These are phyloP conservation scores for Encarsia formosa DNA, from an alignment of 2,888 invertebrate genomes.

Conservation along the genomic window DNA sequence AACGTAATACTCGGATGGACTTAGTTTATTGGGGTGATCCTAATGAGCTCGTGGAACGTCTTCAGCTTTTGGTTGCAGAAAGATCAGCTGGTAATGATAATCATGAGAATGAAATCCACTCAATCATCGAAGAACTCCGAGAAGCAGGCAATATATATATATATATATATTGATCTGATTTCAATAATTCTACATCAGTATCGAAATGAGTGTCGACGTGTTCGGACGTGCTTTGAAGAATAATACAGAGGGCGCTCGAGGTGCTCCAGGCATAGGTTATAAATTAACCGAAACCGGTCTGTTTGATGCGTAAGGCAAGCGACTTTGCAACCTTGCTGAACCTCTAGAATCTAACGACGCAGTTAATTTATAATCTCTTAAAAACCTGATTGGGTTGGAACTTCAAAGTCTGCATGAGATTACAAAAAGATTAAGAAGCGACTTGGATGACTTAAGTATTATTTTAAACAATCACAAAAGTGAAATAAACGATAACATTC, in stretches of 20 bases:
- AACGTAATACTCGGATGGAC: too few relatives aligned
- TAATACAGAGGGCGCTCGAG: not conserved
- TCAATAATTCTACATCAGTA: not conserved
- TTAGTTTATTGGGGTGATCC: not conserved
- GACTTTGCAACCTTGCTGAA: too few relatives aligned
- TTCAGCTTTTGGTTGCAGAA: not conserved
- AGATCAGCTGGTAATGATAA: not conserved
- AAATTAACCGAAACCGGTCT: conserved; percentile 9
- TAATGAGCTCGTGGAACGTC: not conserved
- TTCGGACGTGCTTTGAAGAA: too few relatives aligned
- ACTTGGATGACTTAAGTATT: too few relatives aligned
- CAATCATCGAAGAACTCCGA: not conserved
- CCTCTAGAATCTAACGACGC: too few relatives aligned
- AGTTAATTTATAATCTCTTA: too few relatives aligned
- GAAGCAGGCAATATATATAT: not conserved
- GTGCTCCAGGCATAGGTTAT: not conserved
- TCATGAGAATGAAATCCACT: not conserved
- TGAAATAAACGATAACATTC: too few relatives aligned
- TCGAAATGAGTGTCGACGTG: not conserved
- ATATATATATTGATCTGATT: not conserved
- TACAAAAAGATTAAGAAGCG: too few relatives aligned
- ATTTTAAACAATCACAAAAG: too few relatives aligned
- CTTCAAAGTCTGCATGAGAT: too few relatives aligned
- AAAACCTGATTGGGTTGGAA: too few relatives aligned
- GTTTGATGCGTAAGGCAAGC: conserved; percentile 17